Percentiles rank a stretch among this genome's conserved stretches.
These are phyloP conservation scores for Spodoptera frugiperda DNA, from an alignment of 1,140 invertebrate genomes.

Conservation along the genomic window DNA sequence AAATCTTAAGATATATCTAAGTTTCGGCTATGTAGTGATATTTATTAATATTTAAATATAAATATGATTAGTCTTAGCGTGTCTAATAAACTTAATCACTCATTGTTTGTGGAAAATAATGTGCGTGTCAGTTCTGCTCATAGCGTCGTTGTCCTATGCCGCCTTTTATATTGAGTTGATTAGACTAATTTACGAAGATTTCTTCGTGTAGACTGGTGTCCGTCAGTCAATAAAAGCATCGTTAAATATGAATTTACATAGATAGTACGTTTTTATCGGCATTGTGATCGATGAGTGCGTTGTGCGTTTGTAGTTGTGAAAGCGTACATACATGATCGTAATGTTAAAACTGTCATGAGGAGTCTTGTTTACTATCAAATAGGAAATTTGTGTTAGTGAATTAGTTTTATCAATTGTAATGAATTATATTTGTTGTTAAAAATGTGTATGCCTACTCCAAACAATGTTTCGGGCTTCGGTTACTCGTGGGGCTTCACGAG, in stretches of 20 bases:
- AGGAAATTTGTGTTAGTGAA: slow-evolving; percentile 76
- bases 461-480: slow-evolving; percentile 84
- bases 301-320: slow-evolving; percentile 82
- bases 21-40: slow-evolving; percentile 53
- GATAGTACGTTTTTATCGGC: slow-evolving; percentile 56
- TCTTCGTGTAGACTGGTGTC: slow-evolving; percentile 44
- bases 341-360: slow-evolving; percentile 83
- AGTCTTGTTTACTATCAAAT: slow-evolving; percentile 81
- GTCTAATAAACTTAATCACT: slow-evolving; percentile 47
- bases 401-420: slow-evolving; percentile 71
- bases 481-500: slow-evolving; percentile 85
- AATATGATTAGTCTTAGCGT: slow-evolving; percentile 55
- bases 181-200: slow-evolving; percentile 65
- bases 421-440: slow-evolving; percentile 64
- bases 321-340: slow-evolving; percentile 78
- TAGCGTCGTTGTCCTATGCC: slow-evolving; percentile 80
- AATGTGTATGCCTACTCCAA: slow-evolving; percentile 86
- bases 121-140: slow-evolving; percentile 73
- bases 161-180: slow-evolving; percentile 78
- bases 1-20: slow-evolving; percentile 62
- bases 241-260: slow-evolving; percentile 47
- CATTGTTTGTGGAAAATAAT: slow-evolving; percentile 62
- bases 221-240: slow-evolving; percentile 17
- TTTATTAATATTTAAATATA: slow-evolving; percentile 41
- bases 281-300: slow-evolving; percentile 74